A percentile compares a stretch with the other conserved stretches of the same genome.
Evolutionary conservation across 2,888 invertebrate species (phyloP).

Genomic region (Noctua fimbriata): DNA sequence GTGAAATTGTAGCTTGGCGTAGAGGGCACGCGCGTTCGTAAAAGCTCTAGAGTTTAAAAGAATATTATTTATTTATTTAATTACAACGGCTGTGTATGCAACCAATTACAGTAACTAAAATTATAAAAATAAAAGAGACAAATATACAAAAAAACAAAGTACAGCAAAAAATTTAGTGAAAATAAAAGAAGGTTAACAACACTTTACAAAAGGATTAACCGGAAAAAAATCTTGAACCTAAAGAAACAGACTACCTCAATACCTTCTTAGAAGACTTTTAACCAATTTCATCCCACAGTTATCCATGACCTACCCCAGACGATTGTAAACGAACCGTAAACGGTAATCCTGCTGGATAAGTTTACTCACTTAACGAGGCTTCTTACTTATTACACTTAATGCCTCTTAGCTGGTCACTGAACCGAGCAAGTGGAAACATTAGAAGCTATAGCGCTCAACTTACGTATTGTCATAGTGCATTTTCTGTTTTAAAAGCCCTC

Average conservation of each 20-base stretch:
- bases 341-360: conserved; percentile 74
- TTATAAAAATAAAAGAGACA: no score
- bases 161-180: no score
- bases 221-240: not conserved
- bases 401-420: conserved; percentile 77
- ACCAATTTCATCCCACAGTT: not conserved
- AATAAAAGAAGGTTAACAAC: no score
- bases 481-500: not conserved
- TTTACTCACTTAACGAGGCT: conserved; percentile 78
- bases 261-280: not conserved
- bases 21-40: no score
- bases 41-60: no score
- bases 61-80: no score
- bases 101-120: no score
- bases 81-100: no score
- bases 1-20: no score
- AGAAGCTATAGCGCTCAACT: conserved; percentile 40
- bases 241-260: not conserved
- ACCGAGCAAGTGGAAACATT: conserved; percentile 68
- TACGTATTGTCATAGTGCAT: not conserved
- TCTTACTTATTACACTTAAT: conserved; percentile 76
- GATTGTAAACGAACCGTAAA: conserved; percentile 29
- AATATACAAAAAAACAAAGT: no score
- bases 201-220: not conserved
- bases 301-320: conserved; percentile 1